Base-by-base conservation (phyloP, 2,888 invertebrate genomes). In the Volucella inflata region DNA sequence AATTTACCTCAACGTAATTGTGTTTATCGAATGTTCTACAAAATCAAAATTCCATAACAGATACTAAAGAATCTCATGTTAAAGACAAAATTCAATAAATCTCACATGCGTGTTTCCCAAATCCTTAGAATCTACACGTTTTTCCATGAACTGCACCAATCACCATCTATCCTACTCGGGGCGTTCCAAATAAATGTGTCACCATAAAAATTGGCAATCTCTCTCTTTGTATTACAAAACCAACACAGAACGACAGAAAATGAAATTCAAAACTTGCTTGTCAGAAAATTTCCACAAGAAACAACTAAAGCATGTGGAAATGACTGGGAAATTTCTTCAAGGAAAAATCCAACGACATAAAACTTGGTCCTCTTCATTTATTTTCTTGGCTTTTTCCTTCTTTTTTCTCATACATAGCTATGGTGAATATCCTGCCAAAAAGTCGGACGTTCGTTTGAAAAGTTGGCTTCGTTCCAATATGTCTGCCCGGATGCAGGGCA, bases 391-490 rank as follows among this genome's bases (percentile, higher is more conserved):
- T 30, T 30, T 30, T 30, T 30, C 4, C 6, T 44, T 30, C 40
- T 64, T n/a, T 57, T 57, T 55, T 42, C 11, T 40, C 30, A 44
- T 62, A 48, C 30, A 44, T 62, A 48, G 6, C 51, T 59, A 50
- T 11, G 44, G 42, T 62, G n/a, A 38, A 50, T 60, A 59, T 74
- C 48, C 62, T 70, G 68, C 44, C 76, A 57, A 51, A 65, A 75
- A 46, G 53, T 12, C 55, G 30, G 50, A 51, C 70, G 57, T 81
- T 70, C 50, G 10, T 59, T 70, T n/a, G 21, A 80, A 30, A 81
- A 70, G 62, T 76, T 81, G 81, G 81, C 81, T 55, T 14, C 21
- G 8, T 40, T 70, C 81, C 81, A 81, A 70, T 67, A 64, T 76
- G 68, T 76, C 76, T 81, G 42, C 64, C 57, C 64, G 57, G 59